phyloP scores from a whole-genome alignment of 2,113 vertebrate species.

The Melanotaenia duboulayi region DNA sequence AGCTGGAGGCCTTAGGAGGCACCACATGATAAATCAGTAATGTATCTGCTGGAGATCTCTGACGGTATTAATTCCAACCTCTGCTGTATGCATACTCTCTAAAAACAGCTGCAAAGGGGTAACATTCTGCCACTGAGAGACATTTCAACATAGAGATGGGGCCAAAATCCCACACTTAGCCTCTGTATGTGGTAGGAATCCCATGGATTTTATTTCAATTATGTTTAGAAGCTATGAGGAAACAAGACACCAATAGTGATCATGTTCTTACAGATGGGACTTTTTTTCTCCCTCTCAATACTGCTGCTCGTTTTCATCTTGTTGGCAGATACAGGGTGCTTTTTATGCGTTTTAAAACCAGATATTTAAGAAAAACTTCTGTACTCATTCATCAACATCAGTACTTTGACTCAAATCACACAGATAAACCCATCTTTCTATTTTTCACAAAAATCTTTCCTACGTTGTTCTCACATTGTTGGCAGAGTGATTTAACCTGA shows the following conservation, averaged over 20 bases:
- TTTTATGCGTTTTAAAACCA: not conserved
- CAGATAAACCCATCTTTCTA: conserved; percentile 5
- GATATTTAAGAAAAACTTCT: not conserved
- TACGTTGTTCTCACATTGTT: not conserved
- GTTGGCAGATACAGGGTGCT: not conserved
- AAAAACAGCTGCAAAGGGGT: conserved; percentile 27
- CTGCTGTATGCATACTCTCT: too few species aligned
- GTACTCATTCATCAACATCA: not conserved
- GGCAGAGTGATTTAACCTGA: conserved; percentile 3
- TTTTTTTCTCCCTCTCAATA: not conserved
- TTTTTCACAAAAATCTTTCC: not conserved
- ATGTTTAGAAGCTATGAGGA: not conserved
- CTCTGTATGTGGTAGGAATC: not conserved
- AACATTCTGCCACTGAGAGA: conserved; percentile 4
- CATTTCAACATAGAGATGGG: not conserved
- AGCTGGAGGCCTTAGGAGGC: conserved; percentile 9
- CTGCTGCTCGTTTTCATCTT: not conserved
- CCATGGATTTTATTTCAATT: conserved; percentile 2
- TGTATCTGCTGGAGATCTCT: conserved; percentile 4
- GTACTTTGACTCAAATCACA: not conserved
- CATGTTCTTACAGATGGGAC: too few species aligned
- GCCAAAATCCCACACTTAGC: conserved; percentile 29
- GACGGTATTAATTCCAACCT: not conserved
- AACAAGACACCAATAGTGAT: not conserved
- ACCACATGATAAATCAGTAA: conserved; percentile 3